These are phyloP conservation scores for Luperina testacea DNA, from an alignment of 2,888 invertebrate genomes.

Conservation along the genomic window DNA sequence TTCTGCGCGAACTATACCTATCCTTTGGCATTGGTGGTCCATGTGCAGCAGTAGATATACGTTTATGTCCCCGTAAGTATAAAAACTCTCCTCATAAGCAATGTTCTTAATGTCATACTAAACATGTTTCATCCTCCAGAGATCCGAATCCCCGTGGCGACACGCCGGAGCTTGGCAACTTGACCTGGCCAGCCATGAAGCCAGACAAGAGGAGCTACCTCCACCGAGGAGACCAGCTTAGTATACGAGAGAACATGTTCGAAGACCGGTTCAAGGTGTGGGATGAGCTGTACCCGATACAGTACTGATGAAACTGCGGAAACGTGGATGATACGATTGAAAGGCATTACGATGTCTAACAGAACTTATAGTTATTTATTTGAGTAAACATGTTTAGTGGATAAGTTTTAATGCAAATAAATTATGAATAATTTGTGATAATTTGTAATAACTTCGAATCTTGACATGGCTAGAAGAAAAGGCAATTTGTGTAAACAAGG, in stretches of 20 bases:
- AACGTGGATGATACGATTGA: not conserved
- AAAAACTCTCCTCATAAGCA: not conserved
- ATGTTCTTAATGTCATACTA: not conserved
- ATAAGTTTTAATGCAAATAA: not conserved
- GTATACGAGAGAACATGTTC: conserved; percentile 72
- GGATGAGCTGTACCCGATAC: conserved; percentile 79
- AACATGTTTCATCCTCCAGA: conserved; percentile 57
- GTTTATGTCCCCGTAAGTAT: not conserved
- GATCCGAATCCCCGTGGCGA: conserved; percentile 75
- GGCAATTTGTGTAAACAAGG: not conserved
- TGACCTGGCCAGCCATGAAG: conserved; percentile 76
- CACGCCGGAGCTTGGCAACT: conserved; percentile 67
- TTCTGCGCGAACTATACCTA: not conserved
- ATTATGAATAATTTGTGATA: not conserved
- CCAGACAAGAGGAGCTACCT: conserved; percentile 73
- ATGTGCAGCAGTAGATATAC: not conserved
- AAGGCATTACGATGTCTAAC: not conserved
- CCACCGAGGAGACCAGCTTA: conserved; percentile 68
- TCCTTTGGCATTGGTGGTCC: not conserved
- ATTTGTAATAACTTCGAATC: no score
- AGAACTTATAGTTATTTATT: not conserved
- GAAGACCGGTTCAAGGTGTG: conserved; percentile 76
- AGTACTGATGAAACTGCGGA: conserved; percentile 56
- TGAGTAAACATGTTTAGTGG: not conserved
- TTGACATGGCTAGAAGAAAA: not conserved